Evolutionary conservation across 2,888 invertebrate genomes (phyloP), one percentile per base, ranked within the genome.

Genomic region (Argynnis bischoffii): DNA sequence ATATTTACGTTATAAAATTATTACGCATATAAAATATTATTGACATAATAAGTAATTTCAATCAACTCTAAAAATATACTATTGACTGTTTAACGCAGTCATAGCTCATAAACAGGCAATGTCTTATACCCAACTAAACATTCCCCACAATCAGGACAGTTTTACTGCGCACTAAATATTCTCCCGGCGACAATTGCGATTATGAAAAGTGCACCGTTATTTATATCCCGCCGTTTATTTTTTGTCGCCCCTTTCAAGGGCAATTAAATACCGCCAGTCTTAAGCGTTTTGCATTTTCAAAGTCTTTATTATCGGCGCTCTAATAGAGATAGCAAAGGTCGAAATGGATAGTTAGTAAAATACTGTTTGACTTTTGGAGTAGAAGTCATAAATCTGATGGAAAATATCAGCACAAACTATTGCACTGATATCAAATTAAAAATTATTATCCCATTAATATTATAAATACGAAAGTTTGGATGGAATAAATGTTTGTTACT

Each of bases 161-260:
- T 91, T 92, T 88, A 90, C 89, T 86, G 88, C 90, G 90, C 88
- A 89, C 92, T 92, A 92, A 92, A 92, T 92, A 92, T 92, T 90
- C 92, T 92, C 91, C 87, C 85, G 88, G 92, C 91, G 92, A 92
- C 92, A 92, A 92, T 92, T 91, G 91, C 92, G 91, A 92, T 92
- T 92, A 92, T 92, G 92, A 92, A 92, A 92, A 92, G 92, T 92
- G 92, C 92, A 92, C 88, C 84, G 89, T 92, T 92, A 92, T 92
- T 92, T 92, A 92, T 92, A 84, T 80, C 89, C 85, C 75, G 81
- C 84, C 84, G 85, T 89, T 89, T 88, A 89, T 91, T 92, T 92
- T 92, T 91, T 91, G 90, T 87, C 89, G 88, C 89, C 92, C 92
- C 91, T 91, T 92, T 92, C 92, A 92, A 92, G 92, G 92, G 90